These are phyloP conservation scores for Epinephelus lanceolatus DNA, from an alignment of 2,113 vertebrate species.

Conservation along the genomic window DNA sequence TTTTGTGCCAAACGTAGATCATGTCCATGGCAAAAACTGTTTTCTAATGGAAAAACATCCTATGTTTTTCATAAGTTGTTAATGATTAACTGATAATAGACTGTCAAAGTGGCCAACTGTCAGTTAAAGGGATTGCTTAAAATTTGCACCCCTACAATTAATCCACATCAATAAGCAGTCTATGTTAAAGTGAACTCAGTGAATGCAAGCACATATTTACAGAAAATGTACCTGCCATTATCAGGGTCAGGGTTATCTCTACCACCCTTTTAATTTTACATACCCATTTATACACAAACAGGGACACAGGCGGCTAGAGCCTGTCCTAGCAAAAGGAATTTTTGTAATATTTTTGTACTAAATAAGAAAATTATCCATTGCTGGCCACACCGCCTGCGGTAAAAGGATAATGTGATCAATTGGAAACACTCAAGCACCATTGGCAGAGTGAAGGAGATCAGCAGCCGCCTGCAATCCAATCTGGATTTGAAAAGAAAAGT, in stretches of 20 bases:
- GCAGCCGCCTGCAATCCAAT: not conserved
- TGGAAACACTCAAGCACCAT: not conserved
- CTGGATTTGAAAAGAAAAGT: conserved; percentile 1
- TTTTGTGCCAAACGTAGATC: no score
- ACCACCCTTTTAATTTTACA: not conserved
- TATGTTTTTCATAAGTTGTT: no score
- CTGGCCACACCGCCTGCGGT: not conserved
- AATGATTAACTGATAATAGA: no score
- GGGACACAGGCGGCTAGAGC: not conserved
- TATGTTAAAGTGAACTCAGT: no score
- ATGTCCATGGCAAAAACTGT: no score
- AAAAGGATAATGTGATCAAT: not conserved
- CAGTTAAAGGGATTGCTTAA: no score
- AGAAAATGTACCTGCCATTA: no score
- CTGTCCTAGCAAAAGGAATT: not conserved
- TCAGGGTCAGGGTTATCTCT: not conserved
- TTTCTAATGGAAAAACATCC: no score
- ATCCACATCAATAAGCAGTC: no score
- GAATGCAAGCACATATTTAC: no score
- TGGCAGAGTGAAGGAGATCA: not conserved
- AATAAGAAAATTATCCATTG: not conserved
- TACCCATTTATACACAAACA: not conserved
- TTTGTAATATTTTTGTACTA: not conserved
- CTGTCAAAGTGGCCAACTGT: no score
- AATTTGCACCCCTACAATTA: no score